These are phyloP conservation scores for Perdita meconis DNA, from an alignment of 2,888 invertebrate genomes.

Conservation along the genomic window DNA sequence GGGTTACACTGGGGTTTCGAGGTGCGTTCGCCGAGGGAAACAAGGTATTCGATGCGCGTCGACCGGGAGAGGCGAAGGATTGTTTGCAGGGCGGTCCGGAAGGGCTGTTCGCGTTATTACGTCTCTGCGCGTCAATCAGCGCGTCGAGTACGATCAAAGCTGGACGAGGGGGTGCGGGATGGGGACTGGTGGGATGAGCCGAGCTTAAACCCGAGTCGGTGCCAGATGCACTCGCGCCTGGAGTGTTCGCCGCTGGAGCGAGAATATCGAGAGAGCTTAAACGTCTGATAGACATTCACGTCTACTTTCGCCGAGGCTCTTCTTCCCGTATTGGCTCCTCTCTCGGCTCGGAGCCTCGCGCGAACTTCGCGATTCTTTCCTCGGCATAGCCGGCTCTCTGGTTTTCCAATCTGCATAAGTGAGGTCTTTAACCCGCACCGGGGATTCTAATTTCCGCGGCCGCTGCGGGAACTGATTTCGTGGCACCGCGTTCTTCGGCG, in stretches of 20 bases:
- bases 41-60: constrained; percentile 21
- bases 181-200: too few species aligned
- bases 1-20: neutral
- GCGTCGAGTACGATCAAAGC: constrained; percentile 64
- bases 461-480: too few species aligned
- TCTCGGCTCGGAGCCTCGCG: too few species aligned
- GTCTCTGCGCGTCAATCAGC: constrained; percentile 68
- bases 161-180: constrained; percentile 22
- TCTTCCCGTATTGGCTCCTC: neutral
- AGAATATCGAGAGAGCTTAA: constrained; percentile 15
- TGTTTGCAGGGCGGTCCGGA: constrained; percentile 34
- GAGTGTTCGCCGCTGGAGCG: constrained; percentile 49
- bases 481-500: too few species aligned
- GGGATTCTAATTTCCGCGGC: too few species aligned
- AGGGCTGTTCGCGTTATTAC: constrained; percentile 51
- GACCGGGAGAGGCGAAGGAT: constrained; percentile 38
- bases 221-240: constrained; percentile 65
- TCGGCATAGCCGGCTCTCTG: too few species aligned
- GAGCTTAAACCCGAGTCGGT: constrained; percentile 54
- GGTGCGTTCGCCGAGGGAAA: constrained; percentile 13
- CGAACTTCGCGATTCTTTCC: too few species aligned
- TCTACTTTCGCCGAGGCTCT: constrained; percentile 7
- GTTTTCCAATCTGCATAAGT: too few species aligned
- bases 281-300: constrained; percentile 15
- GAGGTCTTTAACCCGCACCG: too few species aligned